A percentile compares a stretch with the other conserved stretches of the same genome.
phyloP scores from a whole-genome alignment of 2,113 vertebrate species.

The Dipodomys ordii region DNA sequence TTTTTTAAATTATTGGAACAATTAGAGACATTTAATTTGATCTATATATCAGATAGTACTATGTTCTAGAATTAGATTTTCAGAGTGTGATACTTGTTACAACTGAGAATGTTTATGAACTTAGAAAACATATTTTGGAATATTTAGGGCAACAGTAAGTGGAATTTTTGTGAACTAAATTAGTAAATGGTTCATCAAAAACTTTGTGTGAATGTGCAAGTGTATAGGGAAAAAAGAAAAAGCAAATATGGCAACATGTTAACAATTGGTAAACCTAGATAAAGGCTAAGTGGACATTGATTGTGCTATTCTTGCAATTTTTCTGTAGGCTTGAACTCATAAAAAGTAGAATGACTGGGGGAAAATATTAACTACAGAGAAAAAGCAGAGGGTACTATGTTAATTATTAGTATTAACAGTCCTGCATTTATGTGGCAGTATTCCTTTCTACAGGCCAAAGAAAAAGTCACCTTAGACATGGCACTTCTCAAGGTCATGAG shows the following conservation, averaged over 20 bases:
- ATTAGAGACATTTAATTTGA: not conserved
- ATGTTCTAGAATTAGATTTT: not conserved
- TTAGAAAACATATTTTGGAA: constrained; percentile 12
- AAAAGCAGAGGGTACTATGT: not conserved
- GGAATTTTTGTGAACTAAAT: constrained; percentile 37
- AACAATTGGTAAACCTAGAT: not conserved
- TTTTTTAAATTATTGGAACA: not conserved
- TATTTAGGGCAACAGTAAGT: not conserved
- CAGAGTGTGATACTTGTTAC: not conserved
- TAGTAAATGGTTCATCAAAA: not conserved
- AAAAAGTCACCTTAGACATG: not conserved
- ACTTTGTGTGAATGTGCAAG: not conserved
- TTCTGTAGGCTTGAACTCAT: not conserved
- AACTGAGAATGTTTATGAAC: not conserved
- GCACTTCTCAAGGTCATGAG: not conserved
- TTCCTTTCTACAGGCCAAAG: not conserved
- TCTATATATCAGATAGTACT: not conserved
- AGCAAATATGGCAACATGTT: not conserved
- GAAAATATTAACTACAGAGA: constrained; percentile 3
- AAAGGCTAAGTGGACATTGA: not conserved
- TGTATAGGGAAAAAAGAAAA: not conserved
- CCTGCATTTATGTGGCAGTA: too few relatives aligned
- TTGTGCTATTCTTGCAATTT: not conserved
- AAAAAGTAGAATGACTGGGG: not conserved
- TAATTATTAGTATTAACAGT: not conserved